Evolutionary conservation across 1,140 invertebrate genomes (phyloP), one percentile per base, ranked within the genome.

Genomic region (Nephotettix cincticeps): DNA sequence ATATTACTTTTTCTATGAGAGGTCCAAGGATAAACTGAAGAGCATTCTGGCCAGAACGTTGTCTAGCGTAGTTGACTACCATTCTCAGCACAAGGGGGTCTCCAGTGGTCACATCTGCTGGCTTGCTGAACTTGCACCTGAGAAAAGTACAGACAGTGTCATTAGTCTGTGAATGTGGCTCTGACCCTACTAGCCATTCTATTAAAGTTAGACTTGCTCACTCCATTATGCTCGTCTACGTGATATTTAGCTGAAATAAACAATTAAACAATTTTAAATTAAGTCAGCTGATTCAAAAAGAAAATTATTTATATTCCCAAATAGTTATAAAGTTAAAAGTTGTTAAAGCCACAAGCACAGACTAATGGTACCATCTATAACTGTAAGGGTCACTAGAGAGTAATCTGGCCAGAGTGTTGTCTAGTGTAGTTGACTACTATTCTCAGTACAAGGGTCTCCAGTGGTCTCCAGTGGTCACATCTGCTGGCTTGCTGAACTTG

Each of bases 11-110:
- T 30, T 69, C 86, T 51, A 93, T 87, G 14, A 92, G 82, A 1
- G 91, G 90, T 29, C 90, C 89, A 32, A 93, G 82, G 74, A 93
- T 89, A 67, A 88, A 87, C 69, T 90, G 84, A 19, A 93, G 80
- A 51, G 87, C 85, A 72, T 86, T 86, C 72, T 90, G 85, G 1
- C 91, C 90, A 58, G 87, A 86, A 47, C 89, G 81, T 71, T 91
- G 89, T 72, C 91, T 86, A 30, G 91, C 88, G 68, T 91, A 88
- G 78, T 88, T 89, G 0, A 93, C 88, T 11, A 90, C 90, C 88
- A 93, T 90, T 80, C 91, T 92, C 19, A 93, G 81, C 3, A 93
- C 91, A 27, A 93, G 77, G 6, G 91, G 90, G 76, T 89, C 91
- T 0, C 88, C 89, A 0, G 90, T 90, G 25, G 92, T 88, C 68